phyloP scores from a whole-genome alignment of 2,797 vertebrate genomes.

The Enteromius argenteus region DNA sequence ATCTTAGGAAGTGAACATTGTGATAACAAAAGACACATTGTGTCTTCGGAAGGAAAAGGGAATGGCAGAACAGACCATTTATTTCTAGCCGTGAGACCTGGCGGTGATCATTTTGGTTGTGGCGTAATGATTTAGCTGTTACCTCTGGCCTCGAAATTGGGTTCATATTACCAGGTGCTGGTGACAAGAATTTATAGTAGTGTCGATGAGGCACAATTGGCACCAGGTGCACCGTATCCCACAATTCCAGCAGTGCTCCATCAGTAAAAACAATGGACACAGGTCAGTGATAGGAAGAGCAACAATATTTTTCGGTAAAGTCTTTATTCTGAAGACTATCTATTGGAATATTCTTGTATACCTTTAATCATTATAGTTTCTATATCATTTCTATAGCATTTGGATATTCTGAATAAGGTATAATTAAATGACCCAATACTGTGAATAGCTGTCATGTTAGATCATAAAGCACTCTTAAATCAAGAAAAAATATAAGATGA shows the following conservation, averaged over 20 bases:
- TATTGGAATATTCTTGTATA: neutral
- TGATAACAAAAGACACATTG: conserved; percentile 9
- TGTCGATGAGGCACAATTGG: conserved; percentile 29
- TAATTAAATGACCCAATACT: neutral
- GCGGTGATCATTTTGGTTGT: conserved; percentile 34
- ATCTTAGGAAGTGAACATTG: neutral
- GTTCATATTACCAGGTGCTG: conserved; percentile 43
- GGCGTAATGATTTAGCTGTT: conserved; percentile 47
- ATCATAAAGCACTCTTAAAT: neutral
- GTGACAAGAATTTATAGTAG: conserved; percentile 44
- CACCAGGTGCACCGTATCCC: conserved; percentile 28
- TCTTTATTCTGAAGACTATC: neutral
- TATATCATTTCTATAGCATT: too few species aligned
- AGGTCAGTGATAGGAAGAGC: conserved; percentile 1
- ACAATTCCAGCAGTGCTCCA: conserved; percentile 23
- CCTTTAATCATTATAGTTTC: neutral
- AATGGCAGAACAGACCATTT: conserved; percentile 19
- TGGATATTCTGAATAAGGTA: neutral
- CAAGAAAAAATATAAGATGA: neutral
- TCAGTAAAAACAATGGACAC: conserved; percentile 36
- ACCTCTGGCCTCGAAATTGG: conserved; percentile 47
- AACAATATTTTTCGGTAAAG: neutral
- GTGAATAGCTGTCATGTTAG: neutral
- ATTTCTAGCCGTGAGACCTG: conserved; percentile 29
- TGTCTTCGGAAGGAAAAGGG: conserved; percentile 2